Conservation (phyloP, 1,140 invertebrate species). For the Vanessa tameamea region DNA sequence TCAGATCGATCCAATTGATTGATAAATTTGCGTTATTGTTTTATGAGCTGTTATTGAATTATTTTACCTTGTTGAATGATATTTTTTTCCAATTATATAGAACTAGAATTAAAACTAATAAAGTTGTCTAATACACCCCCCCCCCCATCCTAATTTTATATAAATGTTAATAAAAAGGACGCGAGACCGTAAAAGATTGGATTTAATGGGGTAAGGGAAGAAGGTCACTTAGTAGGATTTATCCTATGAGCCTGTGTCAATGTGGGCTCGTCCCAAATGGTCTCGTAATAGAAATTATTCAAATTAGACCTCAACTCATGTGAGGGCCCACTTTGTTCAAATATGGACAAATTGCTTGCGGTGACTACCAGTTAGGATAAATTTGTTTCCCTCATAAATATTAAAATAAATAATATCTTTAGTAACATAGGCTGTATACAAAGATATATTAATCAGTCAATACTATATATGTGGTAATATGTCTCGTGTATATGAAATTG, state of each 20-base stretch:
- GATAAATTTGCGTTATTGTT: too few relatives aligned
- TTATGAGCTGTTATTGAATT: too few relatives aligned
- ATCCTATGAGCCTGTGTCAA: constrained; percentile 22
- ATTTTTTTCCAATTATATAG: not conserved
- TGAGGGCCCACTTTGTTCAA: constrained; percentile 25
- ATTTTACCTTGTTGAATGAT: not conserved
- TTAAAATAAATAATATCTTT: constrained; percentile 5
- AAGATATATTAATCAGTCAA: not conserved
- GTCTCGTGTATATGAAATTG: too few relatives aligned
- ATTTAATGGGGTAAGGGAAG: constrained; percentile 7
- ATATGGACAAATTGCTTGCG: constrained; percentile 29
- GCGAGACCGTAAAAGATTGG: constrained; percentile 11
- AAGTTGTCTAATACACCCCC: not conserved
- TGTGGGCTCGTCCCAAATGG: constrained; percentile 16
- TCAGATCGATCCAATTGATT: too few relatives aligned
- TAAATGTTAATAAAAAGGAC: constrained; percentile 6
- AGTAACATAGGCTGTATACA: not conserved
- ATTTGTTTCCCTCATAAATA: constrained; percentile 9
- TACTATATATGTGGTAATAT: not conserved
- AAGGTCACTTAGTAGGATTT: constrained; percentile 24
- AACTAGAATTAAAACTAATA: not conserved
- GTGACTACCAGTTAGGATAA: constrained; percentile 4
- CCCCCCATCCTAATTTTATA: not conserved
- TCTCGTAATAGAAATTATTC: constrained; percentile 27
- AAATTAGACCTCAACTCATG: constrained; percentile 13